These are phyloP conservation scores for Alloplasta piceator DNA, from an alignment of 2,888 invertebrate genomes.

Conservation along the genomic window DNA sequence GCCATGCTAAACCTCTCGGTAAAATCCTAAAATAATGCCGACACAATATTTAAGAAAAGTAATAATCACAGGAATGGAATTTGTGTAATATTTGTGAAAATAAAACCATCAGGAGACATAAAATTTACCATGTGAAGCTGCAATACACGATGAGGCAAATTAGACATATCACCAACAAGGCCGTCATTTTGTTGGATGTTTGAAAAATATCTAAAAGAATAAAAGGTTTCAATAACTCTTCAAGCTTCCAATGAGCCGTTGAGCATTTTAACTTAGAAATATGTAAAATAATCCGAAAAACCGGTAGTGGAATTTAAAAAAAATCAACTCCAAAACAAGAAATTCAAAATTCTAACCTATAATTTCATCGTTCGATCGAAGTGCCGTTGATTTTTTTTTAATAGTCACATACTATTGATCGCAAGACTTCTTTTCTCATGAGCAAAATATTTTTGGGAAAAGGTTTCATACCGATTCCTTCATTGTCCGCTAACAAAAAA, in stretches of 20 bases:
- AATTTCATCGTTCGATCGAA: conserved; percentile 3
- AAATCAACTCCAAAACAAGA: not conserved
- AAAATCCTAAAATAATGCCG: conserved; percentile 86
- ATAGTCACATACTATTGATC: conserved; percentile 21
- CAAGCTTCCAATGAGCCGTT: no score
- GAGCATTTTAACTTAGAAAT: no score
- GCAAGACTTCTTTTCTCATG: conserved; percentile 18
- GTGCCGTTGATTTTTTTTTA: not conserved
- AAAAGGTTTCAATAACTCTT: no score
- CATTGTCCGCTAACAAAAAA: conserved; percentile 18
- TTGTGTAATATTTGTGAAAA: conserved; percentile 1
- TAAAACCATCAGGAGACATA: not conserved
- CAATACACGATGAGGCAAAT: conserved; percentile 85
- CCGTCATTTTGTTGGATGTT: conserved; percentile 79
- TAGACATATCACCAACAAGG: conserved; percentile 80
- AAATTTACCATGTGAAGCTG: conserved; percentile 86
- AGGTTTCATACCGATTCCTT: conserved; percentile 25
- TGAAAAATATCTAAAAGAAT: conserved; percentile 15
- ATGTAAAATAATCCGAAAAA: no score
- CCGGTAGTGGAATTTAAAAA: no score
- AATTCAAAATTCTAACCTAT: conserved; percentile 41
- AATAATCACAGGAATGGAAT: conserved; percentile 17
- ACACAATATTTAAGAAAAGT: conserved; percentile 63
- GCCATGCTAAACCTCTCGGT: conserved; percentile 91
- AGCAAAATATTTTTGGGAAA: conserved; percentile 10